Percentiles rank a stretch among this genome's conserved stretches.
Conservation (phyloP, 2,888 invertebrate genomes). For the Patella pellucida region DNA sequence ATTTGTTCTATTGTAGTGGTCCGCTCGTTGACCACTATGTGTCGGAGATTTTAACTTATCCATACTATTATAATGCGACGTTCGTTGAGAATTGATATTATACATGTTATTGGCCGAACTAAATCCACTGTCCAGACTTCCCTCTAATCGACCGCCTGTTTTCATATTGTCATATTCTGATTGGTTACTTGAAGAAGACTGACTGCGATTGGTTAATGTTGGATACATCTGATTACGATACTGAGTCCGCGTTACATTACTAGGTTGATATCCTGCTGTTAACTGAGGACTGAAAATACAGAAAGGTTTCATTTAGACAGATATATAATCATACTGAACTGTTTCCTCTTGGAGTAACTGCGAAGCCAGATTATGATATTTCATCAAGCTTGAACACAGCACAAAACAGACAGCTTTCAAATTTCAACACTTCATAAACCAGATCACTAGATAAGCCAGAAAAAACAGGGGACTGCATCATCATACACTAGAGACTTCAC, state of each 20-base stretch:
- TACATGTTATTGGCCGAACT: slow-evolving; percentile 68
- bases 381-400: too few species aligned
- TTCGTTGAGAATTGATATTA: slow-evolving; percentile 70
- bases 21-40: slow-evolving; percentile 22
- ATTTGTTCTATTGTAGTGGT: slow-evolving; percentile 37
- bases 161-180: slow-evolving; percentile 63
- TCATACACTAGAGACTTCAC: too few species aligned
- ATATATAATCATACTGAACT: too few species aligned
- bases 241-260: slow-evolving; percentile 64
- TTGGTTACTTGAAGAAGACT: slow-evolving; percentile 50
- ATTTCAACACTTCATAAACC: too few species aligned
- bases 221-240: slow-evolving; percentile 70
- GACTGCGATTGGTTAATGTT: slow-evolving; percentile 46
- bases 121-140: slow-evolving; percentile 56
- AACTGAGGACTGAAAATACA: slow-evolving; percentile 49
- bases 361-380: too few species aligned
- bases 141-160: slow-evolving; percentile 37
- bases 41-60: slow-evolving; percentile 60
- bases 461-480: background rate
- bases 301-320: background rate
- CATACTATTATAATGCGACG: slow-evolving; percentile 65
- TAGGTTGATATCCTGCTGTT: slow-evolving; percentile 53
- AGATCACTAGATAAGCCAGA: too few species aligned
- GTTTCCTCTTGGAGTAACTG: too few species aligned
- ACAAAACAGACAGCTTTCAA: too few species aligned